These are phyloP conservation scores for Apis laboriosa DNA, from an alignment of 1,140 invertebrate species.

Conservation along the genomic window DNA sequence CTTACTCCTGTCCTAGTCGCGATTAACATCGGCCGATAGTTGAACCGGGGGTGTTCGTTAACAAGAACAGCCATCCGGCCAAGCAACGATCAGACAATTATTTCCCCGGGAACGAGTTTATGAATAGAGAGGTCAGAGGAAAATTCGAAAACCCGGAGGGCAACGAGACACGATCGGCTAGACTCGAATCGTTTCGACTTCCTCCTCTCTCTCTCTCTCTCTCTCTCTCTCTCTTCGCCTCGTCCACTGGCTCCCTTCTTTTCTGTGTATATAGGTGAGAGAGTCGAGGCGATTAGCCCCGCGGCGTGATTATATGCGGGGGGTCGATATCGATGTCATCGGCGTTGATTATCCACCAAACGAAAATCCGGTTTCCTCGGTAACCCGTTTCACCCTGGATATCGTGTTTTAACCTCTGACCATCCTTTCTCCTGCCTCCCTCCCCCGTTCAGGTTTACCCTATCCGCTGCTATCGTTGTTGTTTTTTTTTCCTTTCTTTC, in stretches of 20 bases:
- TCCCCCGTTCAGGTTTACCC: not conserved
- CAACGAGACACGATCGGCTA: constrained; percentile 28
- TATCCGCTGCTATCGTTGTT: not conserved
- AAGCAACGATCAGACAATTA: constrained; percentile 52
- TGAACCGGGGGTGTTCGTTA: constrained; percentile 43
- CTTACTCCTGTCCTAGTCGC: not conserved
- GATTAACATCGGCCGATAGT: constrained; percentile 44
- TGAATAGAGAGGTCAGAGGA: constrained; percentile 44
- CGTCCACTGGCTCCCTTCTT: not conserved
- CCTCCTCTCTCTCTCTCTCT: constrained; percentile 7
- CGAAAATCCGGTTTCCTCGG: constrained; percentile 60
- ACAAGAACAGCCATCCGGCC: constrained; percentile 28
- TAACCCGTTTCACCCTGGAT: constrained; percentile 18
- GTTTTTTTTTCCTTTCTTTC: constrained; percentile 34
- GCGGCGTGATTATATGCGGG: constrained; percentile 59
- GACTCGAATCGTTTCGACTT: constrained; percentile 48
- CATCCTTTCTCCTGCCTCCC: not conserved
- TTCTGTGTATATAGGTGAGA: constrained; percentile 45
- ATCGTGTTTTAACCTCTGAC: not conserved
- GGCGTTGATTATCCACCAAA: constrained; percentile 63
- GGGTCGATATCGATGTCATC: constrained; percentile 62
- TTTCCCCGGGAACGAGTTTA: constrained; percentile 60
- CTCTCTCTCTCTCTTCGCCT: not conserved
- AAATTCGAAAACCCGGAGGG: constrained; percentile 58
- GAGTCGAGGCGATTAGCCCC: constrained; percentile 58